phyloP scores from a whole-genome alignment of 1,140 invertebrate genomes.

The Lepeophtheirus salmonis region DNA sequence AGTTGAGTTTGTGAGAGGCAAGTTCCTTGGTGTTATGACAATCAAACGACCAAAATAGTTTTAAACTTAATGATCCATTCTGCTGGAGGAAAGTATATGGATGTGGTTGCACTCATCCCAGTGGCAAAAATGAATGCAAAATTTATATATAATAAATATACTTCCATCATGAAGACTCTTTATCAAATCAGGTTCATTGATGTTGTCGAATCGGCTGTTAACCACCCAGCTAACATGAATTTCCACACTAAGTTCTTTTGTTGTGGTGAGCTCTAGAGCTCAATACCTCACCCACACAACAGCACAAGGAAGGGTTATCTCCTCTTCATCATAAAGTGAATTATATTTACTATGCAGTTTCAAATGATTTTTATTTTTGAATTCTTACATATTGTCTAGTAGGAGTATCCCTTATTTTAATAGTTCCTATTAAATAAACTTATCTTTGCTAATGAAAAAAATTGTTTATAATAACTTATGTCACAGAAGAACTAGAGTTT shows the following conservation, averaged over 20 bases:
- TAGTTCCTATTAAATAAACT: too few species aligned
- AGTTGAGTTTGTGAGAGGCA: too few species aligned
- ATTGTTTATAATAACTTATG: too few species aligned
- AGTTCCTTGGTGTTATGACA: too few species aligned
- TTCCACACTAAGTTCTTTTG: background rate
- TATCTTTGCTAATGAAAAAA: too few species aligned
- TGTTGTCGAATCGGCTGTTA: background rate
- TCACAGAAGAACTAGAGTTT: too few species aligned
- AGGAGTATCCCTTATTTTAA: too few species aligned
- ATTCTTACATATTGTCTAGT: too few species aligned
- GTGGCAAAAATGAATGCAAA: background rate
- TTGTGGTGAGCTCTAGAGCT: background rate
- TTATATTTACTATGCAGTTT: too few species aligned
- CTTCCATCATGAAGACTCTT: background rate
- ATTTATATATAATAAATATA: background rate
- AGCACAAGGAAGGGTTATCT: too few species aligned
- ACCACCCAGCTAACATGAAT: background rate
- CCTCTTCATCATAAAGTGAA: too few species aligned
- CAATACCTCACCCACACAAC: background rate
- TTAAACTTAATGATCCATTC: background rate
- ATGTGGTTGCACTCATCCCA: slow-evolving; percentile 4
- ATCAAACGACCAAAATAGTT: background rate
- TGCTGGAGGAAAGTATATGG: background rate
- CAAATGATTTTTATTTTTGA: too few species aligned
- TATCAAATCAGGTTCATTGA: background rate